Evolutionary conservation across 2,888 invertebrate species (phyloP).

Genomic region (Caradrina clavipalpis): DNA sequence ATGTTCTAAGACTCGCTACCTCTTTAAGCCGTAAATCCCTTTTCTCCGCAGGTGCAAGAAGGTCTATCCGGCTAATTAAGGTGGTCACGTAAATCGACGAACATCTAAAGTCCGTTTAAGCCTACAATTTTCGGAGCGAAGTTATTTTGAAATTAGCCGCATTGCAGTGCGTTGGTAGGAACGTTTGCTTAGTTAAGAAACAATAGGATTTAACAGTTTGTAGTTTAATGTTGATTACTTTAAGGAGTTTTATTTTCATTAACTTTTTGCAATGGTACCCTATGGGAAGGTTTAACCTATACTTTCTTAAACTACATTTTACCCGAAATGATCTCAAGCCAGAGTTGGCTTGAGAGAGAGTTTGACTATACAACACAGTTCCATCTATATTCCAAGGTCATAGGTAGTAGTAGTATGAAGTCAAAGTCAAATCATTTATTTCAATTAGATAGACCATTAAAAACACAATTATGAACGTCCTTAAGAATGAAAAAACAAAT

Average conservation of each 20-base stretch:
- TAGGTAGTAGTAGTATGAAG: too few relatives aligned
- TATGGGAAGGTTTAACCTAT: too few relatives aligned
- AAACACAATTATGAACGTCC: too few relatives aligned
- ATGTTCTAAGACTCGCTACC: constrained; percentile 63
- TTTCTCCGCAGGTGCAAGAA: constrained; percentile 81
- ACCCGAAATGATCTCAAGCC: background rate
- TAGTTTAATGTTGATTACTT: constrained; percentile 51
- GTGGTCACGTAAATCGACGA: constrained; percentile 78
- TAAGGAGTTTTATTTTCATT: constrained; percentile 18
- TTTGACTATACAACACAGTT: background rate
- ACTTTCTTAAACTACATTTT: too few relatives aligned
- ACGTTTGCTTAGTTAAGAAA: constrained; percentile 48
- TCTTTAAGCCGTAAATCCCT: constrained; percentile 78
- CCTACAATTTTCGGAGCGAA: constrained; percentile 74
- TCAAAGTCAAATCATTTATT: too few relatives aligned
- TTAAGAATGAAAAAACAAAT: too few relatives aligned
- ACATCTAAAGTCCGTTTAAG: constrained; percentile 74
- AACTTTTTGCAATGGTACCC: constrained; percentile 5
- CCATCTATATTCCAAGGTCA: background rate
- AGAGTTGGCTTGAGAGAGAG: too few relatives aligned
- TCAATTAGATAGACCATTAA: too few relatives aligned
- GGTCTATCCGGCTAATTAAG: constrained; percentile 84
- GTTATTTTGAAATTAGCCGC: constrained; percentile 71
- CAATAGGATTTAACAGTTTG: constrained; percentile 38
- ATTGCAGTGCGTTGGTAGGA: constrained; percentile 66